These are phyloP conservation scores for Nebria brevicollis DNA, from an alignment of 2,888 invertebrate species.

Conservation along the genomic window DNA sequence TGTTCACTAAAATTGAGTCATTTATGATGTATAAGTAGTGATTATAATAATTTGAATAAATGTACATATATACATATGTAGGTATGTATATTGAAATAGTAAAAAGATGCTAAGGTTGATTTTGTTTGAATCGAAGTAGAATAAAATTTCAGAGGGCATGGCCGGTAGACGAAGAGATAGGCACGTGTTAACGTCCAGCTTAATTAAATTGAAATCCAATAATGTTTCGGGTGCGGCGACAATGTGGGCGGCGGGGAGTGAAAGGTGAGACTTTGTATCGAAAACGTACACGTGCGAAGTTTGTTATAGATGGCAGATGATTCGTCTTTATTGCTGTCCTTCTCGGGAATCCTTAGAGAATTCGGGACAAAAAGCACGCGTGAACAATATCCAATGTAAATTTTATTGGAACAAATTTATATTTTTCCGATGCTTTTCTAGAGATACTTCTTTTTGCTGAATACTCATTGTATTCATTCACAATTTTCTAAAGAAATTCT, in stretches of 20 bases:
- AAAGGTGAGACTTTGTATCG: background rate
- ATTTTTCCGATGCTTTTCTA: too few species aligned
- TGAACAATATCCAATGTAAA: background rate
- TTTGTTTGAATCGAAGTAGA: background rate
- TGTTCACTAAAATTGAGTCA: too few species aligned
- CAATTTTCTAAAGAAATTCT: too few species aligned
- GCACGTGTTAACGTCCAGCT: slow-evolving; percentile 26
- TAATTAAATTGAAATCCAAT: slow-evolving; percentile 43
- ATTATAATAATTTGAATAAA: too few species aligned
- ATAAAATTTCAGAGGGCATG: slow-evolving; percentile 10
- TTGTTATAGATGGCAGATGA: slow-evolving; percentile 5
- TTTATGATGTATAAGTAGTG: too few species aligned
- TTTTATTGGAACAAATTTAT: too few species aligned
- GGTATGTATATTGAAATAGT: too few species aligned
- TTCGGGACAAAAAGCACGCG: background rate
- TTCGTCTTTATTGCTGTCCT: background rate
- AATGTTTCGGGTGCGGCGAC: background rate
- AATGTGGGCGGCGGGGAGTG: background rate
- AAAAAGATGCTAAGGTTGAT: too few species aligned
- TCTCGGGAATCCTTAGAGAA: background rate
- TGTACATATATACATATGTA: too few species aligned
- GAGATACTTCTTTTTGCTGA: too few species aligned
- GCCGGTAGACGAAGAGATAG: background rate
- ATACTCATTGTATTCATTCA: too few species aligned
- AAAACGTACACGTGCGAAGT: slow-evolving; percentile 3